These are phyloP conservation scores for Echinometra lucunter DNA, from an alignment of 53 echinoderm and acorn worm genomes.

Conservation along the genomic window DNA sequence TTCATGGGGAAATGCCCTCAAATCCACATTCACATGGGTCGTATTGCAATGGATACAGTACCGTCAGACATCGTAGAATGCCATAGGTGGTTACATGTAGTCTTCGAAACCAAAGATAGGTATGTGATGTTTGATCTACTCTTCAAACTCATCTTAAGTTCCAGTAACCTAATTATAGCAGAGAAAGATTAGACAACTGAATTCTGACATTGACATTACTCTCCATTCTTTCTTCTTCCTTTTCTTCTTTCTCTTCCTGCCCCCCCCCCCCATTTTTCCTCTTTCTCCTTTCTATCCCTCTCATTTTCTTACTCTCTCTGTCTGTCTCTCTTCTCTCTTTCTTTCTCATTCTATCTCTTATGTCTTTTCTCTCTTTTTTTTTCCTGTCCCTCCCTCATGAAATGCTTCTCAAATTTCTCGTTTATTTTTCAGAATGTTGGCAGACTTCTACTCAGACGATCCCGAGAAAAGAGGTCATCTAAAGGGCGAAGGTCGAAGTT, in stretches of 20 bases:
- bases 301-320: too few species aligned
- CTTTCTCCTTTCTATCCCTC: too few species aligned
- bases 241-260: too few species aligned
- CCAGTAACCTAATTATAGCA: too few species aligned
- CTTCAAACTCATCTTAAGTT: too few species aligned
- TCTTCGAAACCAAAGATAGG: conserved; percentile 96
- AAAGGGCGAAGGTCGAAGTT: conserved; percentile 77
- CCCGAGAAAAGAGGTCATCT: conserved; percentile 89
- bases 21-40: conserved; percentile 89
- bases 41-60: conserved; percentile 83
- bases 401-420: neutral
- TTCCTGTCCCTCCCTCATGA: neutral
- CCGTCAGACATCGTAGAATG: conserved; percentile 82
- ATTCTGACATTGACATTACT: too few species aligned
- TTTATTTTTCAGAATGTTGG: conserved; percentile 78
- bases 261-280: too few species aligned
- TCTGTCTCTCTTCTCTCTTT: too few species aligned
- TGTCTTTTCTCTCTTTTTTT: too few species aligned
- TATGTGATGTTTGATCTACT: conserved; percentile 48
- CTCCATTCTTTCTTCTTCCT: too few species aligned
- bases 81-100: conserved; percentile 88
- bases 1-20: conserved; percentile 80
- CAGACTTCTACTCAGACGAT: conserved; percentile 91
- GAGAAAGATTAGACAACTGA: too few species aligned
- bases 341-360: too few species aligned